These are phyloP conservation scores for Danio jaintianensis DNA, from an alignment of 2,797 vertebrate species.

Conservation along the genomic window DNA sequence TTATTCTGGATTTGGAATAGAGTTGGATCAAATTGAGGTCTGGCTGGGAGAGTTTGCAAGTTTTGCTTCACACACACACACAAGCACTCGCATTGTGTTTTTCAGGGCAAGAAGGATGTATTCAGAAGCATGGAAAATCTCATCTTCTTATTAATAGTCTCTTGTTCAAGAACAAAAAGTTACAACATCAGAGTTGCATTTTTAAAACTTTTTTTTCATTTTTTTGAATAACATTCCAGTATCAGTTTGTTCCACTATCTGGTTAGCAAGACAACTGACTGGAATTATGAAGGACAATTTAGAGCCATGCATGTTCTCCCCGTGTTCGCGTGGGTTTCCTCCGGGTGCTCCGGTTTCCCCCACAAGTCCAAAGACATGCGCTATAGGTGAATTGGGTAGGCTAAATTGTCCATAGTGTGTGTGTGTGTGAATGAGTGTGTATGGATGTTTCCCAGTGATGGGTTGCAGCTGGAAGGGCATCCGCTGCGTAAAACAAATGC, in stretches of 20 bases:
- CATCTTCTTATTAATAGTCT: constrained; percentile 11
- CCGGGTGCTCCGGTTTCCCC: too few species aligned
- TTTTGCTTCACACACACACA: constrained; percentile 21
- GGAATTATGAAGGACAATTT: not conserved
- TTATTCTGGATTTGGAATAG: constrained; percentile 40
- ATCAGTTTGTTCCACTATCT: constrained; percentile 1
- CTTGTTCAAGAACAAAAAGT: constrained; percentile 34
- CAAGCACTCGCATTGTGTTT: constrained; percentile 3
- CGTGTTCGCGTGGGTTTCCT: too few species aligned
- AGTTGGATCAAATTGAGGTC: constrained; percentile 18
- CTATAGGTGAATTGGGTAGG: too few species aligned
- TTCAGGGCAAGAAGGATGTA: constrained; percentile 12
- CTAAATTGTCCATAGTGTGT: too few species aligned
- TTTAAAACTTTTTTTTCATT: constrained; percentile 9
- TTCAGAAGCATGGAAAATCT: constrained; percentile 43
- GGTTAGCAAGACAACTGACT: constrained; percentile 4
- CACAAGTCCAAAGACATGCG: too few species aligned
- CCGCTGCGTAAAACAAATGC: too few species aligned
- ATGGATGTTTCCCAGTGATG: too few species aligned
- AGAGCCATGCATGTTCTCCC: too few species aligned
- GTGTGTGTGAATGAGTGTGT: too few species aligned
- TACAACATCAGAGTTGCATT: constrained; percentile 33
- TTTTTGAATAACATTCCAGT: too few species aligned
- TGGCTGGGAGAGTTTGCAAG: constrained; percentile 22
- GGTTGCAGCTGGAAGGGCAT: too few species aligned